phyloP scores from a whole-genome alignment of 2,797 vertebrate species.

The Channallabes apus region DNA sequence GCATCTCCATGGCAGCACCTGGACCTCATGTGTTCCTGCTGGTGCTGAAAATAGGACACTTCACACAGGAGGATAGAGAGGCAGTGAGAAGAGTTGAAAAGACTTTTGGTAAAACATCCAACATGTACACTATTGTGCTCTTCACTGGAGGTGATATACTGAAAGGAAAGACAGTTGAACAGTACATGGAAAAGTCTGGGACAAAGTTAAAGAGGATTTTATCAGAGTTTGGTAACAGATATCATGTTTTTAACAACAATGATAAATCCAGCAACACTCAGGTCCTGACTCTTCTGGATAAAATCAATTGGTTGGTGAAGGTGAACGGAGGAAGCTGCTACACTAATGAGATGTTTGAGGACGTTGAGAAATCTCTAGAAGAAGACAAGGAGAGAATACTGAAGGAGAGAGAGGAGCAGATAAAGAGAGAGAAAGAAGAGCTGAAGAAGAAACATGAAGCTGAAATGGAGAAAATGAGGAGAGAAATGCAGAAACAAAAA shows the following conservation, averaged over 20 bases:
- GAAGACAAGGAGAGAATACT: constrained; percentile 30
- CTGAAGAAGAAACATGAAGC: constrained; percentile 21
- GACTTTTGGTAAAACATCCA: constrained; percentile 8
- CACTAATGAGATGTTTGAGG: constrained; percentile 36
- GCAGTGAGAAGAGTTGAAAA: constrained; percentile 11
- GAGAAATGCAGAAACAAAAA: not conserved
- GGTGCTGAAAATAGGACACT: not conserved
- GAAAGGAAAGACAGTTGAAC: not conserved
- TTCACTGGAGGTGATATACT: constrained; percentile 23
- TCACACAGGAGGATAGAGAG: not conserved
- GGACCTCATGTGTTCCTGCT: no score
- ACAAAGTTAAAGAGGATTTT: not conserved
- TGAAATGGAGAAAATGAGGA: constrained; percentile 22
- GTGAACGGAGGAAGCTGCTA: constrained; percentile 36
- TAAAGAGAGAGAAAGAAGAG: constrained; percentile 33
- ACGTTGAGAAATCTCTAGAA: constrained; percentile 16
- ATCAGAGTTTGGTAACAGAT: not conserved
- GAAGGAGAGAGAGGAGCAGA: constrained; percentile 32
- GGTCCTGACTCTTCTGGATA: constrained; percentile 5
- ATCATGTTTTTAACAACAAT: constrained; percentile 32
- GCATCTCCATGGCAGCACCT: no score
- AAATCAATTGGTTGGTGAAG: constrained; percentile 20
- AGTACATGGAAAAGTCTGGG: not conserved
- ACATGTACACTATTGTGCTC: constrained; percentile 19
- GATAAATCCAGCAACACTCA: not conserved